Percentiles rank a stretch among this genome's conserved stretches.
Conservation (phyloP, 2,113 vertebrate genomes). For the Formicarius rufipectus region DNA sequence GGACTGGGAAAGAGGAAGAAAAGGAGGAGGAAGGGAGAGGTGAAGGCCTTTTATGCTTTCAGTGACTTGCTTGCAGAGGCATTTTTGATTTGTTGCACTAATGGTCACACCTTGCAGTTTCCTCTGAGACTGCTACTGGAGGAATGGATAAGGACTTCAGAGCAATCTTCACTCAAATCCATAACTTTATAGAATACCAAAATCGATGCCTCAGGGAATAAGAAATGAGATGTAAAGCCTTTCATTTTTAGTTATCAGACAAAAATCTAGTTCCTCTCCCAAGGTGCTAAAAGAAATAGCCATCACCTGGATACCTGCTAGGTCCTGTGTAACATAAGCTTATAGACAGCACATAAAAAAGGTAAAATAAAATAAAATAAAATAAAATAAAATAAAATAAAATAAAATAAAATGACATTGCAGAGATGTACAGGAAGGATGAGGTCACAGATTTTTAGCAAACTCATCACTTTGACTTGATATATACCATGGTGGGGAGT, state of each 20-base stretch:
- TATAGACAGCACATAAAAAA: not conserved
- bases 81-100: not conserved
- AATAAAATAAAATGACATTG: not conserved
- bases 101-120: slow-evolving; percentile 4
- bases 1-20: not conserved
- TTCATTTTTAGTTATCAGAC: not conserved
- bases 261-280: not conserved
- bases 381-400: not conserved
- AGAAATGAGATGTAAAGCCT: slow-evolving; percentile 6
- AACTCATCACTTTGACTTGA: not conserved
- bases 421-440: not conserved
- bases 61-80: not conserved
- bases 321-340: not conserved
- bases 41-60: not conserved
- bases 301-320: not conserved
- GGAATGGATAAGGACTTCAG: not conserved
- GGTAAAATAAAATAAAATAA: not conserved
- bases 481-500: not conserved
- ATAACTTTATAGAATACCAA: slow-evolving; percentile 9
- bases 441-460: not conserved
- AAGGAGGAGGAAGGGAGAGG: not conserved
- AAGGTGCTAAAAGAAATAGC: not conserved
- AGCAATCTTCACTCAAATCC: not conserved
- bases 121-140: not conserved
- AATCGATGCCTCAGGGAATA: not conserved